Base-by-base conservation (phyloP, 2,797 vertebrate genomes). In the Acipenser transmontanus region DNA sequence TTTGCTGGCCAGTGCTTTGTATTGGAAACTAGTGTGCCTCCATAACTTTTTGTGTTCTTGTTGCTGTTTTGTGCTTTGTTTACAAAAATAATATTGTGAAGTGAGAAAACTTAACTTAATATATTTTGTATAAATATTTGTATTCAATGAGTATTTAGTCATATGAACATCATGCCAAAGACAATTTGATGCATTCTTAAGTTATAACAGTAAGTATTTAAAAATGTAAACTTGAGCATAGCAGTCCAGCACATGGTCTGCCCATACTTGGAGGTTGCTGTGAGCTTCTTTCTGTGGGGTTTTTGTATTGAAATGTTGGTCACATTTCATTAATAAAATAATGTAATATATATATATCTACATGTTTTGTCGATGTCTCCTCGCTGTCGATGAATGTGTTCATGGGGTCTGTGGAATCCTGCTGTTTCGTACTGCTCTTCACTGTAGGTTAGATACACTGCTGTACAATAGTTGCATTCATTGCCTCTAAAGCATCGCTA, bases 71-170 rank as follows among this genome's bases (percentile, higher is more conserved):
- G 75, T 90, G 91, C 87, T 84, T 89, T 94, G 94, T 97, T 98
- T 96, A 97, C 94, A 96, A 85, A 88, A 88, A 77, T 64, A 82
- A 85, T 89, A 76, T 88, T 86, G 85, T 80, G 83, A 88, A 85
- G 88, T 85, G 88, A 83, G 78, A 89, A 81, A 88, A 87, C 84
- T 92, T 99, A 88, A 87, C 84, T 92, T 99, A 96, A 99, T 99
- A 97, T 98, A 96, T 97, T 94, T 93, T 89, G 82, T 91, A 86
- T 92, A 92, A 85, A 88, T 91, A 89, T 94, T 90, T 92, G 82
- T 90, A 88, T 92, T 92, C 74, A 87, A 82, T 84, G 77, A 82
- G 82, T 70, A 72, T 80, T 77, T 79, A 80, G 72, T 78, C 82
- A 78, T 81, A 81, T 85, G 78, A 83, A 82, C 78, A 70, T 76